Evolutionary conservation across 2,888 invertebrate species (phyloP), one percentile per base, ranked within the genome.

Genomic region (Chymomyza fuscimana): DNA sequence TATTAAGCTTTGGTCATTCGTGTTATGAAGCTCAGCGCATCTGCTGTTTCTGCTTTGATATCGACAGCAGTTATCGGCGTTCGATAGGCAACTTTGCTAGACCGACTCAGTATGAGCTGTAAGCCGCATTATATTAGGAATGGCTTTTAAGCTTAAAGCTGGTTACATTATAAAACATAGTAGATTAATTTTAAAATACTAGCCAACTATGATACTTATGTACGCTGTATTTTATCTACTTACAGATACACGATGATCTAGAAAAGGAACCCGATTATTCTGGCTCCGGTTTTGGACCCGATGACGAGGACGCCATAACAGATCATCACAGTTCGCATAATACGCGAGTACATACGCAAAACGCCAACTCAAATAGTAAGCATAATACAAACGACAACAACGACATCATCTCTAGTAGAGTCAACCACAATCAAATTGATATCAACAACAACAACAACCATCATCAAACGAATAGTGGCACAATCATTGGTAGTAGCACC

Each of bases 231-330:
- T 19, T 46, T 46, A 51, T 25, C 59, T 76, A n/a, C 2, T 88
- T 89, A 36, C 81, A 92, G 92, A 89, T 92, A 74, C 92, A 91
- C 80, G 92, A 92, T 84, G 92, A 92, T 91, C 81, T 92, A 94
- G 90, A 94, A 69, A 92, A 94, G 92, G 96, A 96, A 92, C 92
- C 94, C 81, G 96, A 96, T 93, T 95, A 96, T 90, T 96, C 96
- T 90, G 97, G 97, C 87, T 96, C 96, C 91, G 97, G 97, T 79
- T 95, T 94, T 93, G 96, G 96, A 79, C 95, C 95, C 77, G 96
- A 96, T 93, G 96, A 96, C 93, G 96, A 96, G 90, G 96, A 95
- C 87, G 91, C 92, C 76, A 84, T 89, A 71, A 90, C 90, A 73
- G 89, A 88, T 72, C 87, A 86, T 72, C 87, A 84, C 75, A 80